Evolutionary conservation across 2,113 vertebrate genomes (phyloP).

Genomic region (Apistogramma diplotaenia): DNA sequence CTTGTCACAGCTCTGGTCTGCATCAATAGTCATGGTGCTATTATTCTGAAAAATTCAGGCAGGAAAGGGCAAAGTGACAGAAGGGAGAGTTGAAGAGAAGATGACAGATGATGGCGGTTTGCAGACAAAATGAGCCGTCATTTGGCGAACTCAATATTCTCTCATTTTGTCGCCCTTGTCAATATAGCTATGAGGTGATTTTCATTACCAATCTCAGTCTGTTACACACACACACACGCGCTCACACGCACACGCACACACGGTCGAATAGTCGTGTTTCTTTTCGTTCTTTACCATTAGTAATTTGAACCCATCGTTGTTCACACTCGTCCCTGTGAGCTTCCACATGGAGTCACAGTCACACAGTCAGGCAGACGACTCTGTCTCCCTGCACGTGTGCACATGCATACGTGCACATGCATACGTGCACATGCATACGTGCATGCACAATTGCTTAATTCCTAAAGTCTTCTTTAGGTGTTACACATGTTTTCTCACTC

Average conservation of each 20-base stretch:
- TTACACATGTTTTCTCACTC: not conserved
- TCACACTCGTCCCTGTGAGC: not conserved
- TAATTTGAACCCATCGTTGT: not conserved
- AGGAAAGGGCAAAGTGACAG: slow-evolving; percentile 10
- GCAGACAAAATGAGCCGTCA: slow-evolving; percentile 7
- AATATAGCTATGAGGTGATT: not conserved
- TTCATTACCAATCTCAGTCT: not conserved
- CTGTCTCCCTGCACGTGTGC: not conserved
- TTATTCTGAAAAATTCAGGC: slow-evolving; percentile 12
- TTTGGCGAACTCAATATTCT: slow-evolving; percentile 9
- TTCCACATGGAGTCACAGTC: not conserved
- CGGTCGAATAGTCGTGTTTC: not conserved
- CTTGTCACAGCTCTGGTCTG: slow-evolving; percentile 25
- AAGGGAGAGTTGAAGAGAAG: not conserved
- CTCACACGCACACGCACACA: not conserved
- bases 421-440: too few relatives aligned
- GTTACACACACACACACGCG: not conserved
- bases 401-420: not conserved
- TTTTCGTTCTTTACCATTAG: not conserved
- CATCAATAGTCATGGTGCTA: slow-evolving; percentile 29
- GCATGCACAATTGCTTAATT: too few relatives aligned
- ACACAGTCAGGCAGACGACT: not conserved
- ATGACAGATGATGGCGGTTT: not conserved
- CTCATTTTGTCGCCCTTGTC: not conserved
- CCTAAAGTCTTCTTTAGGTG: not conserved